Base-by-base conservation (phyloP, 2,113 vertebrate genomes). In the Caranx ignobilis region DNA sequence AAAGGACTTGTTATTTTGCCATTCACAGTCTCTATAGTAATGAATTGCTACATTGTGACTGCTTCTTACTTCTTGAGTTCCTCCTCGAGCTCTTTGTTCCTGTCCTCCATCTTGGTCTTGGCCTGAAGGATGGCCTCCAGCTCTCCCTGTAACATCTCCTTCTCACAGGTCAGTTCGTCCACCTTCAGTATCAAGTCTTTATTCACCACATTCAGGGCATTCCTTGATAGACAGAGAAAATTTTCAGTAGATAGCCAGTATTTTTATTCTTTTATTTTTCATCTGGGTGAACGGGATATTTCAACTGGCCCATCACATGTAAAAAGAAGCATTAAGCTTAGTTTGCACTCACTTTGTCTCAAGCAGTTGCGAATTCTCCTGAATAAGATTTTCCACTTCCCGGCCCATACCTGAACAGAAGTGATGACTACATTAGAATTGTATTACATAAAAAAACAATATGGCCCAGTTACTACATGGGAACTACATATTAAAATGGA, bases 141-240 rank as follows among this genome's bases (percentile, higher is more conserved):
- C 84, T 99, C 98, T 6, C 96, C 98, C 78, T 95, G 96, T 76
- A 99, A 89, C 72, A 97, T 97, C 79, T 99, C 98, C 84, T 97
- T 97, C 88, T 99, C 98, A 70, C 97, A 97, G 0, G 96, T 95
- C 62, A 99, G 90, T 82, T 99, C 97, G 61, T 99, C 98, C 70
- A 99, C 96, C 83, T 97, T 97, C 85, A 97, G 95, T 64, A 99
- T 99, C 90, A 99, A 94, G 93, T 99, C 98, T 75, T 99, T 98
- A 91, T 99, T 99, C 90, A 99, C 98, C 83, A 99, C 96, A 6
- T 99, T 99, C 94, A 99, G 93, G 61, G 98, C 98, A 52, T 99
- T 98, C 95, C 98, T 99, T 91, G 12, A 62, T 34, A n/a, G 41
- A 37, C 1, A 60, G 12, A 7, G 3, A 39, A 45, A 11, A 9